Evolutionary conservation across 2,113 vertebrate species (phyloP).

Genomic region (Odocoileus virginianus): DNA sequence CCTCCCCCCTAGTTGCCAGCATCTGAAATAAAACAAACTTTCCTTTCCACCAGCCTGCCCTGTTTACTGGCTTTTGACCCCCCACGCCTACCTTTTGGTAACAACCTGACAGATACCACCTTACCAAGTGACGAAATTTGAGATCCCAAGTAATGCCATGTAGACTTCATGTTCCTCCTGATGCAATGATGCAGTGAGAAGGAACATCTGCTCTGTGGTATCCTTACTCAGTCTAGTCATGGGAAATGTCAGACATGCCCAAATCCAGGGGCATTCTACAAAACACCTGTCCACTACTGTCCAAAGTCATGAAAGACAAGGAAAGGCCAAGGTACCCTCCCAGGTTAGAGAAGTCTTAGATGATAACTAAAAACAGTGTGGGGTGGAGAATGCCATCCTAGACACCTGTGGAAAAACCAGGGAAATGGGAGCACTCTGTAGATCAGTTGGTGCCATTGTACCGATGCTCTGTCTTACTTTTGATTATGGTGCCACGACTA

Average conservation of each 20-base stretch:
- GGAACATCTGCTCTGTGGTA: background rate
- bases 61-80: background rate
- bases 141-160: background rate
- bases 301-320: background rate
- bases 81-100: background rate
- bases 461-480: background rate
- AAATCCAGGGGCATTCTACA: background rate
- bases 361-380: no score
- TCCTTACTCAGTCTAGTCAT: background rate
- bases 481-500: background rate
- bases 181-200: background rate
- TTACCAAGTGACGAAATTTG: background rate
- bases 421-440: background rate
- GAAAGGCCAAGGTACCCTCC: background rate
- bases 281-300: background rate
- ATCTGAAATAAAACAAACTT: background rate
- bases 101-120: background rate
- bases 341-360: background rate
- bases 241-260: background rate
- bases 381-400: background rate
- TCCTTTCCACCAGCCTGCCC: background rate
- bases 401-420: rapidly evolving
- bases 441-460: background rate
- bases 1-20: background rate
- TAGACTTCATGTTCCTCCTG: background rate